These are phyloP conservation scores for Helogale parvula DNA, from an alignment of 2,113 vertebrate genomes.

Conservation along the genomic window DNA sequence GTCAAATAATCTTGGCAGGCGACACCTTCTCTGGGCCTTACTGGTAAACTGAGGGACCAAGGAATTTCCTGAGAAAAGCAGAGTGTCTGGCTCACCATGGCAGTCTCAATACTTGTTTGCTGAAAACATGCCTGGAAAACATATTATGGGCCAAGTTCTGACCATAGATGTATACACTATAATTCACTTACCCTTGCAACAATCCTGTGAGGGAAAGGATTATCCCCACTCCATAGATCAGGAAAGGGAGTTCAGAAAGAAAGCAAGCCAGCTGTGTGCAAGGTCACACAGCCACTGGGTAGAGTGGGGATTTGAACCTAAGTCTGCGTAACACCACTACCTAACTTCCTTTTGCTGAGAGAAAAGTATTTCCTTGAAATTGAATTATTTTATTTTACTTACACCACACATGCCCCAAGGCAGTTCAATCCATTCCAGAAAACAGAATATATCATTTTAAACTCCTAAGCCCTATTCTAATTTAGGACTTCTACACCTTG, in stretches of 20 bases:
- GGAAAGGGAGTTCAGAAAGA: background rate
- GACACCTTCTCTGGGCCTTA: background rate
- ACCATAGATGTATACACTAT: background rate
- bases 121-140: background rate
- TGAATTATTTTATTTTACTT: constrained; percentile 34
- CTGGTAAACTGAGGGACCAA: background rate
- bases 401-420: background rate
- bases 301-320: background rate
- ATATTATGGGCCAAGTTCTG: background rate
- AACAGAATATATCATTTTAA: background rate
- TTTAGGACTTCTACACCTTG: background rate
- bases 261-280: background rate
- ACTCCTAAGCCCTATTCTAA: constrained; percentile 33
- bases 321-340: background rate
- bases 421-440: background rate
- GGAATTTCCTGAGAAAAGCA: background rate
- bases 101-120: background rate
- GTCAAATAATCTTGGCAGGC: background rate
- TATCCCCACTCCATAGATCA: background rate
- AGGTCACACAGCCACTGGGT: background rate
- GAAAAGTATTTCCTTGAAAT: constrained; percentile 37
- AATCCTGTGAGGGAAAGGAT: background rate
- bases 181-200: background rate
- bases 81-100: background rate
- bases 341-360: constrained; percentile 11